Base-by-base conservation (phyloP, 1,140 invertebrate genomes). In the Tribolium madens region DNA sequence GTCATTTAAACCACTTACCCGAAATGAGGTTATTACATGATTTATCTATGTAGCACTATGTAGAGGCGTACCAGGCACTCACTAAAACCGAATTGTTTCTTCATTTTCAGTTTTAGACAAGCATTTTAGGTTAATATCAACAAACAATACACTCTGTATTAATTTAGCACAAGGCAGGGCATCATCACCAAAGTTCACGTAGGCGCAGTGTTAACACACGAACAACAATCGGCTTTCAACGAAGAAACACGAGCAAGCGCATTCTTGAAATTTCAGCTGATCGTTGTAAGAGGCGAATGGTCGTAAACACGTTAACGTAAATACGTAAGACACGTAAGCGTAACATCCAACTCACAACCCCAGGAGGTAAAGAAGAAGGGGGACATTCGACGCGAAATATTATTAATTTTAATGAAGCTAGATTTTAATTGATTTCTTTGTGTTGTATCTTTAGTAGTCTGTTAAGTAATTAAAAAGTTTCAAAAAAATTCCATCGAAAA, bases 111-210 rank as follows among this genome's bases (percentile, higher is more conserved):
- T 36, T 50, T 42, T 79, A 76, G 50, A 42, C 77, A 75, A 73
- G 60, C 72, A 53, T 81, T 83, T 82, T 79, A 81, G 81, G 81
- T 82, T 82, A 83, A 80, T 80, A 82, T 80, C 81, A 81, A 83
- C 81, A 83, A 83, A 83, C 77, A 78, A 80, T 81, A 81, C 80
- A 80, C 80, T 81, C 76, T 77, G 75, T 79, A 78, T 80, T 80
- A 82, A 78, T 83, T 81, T 76, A 78, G 80, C 77, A 79, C 79
- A 81, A 81, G 81, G 81, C 81, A 81, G 81, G 79, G 81, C 81
- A 33, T 33, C 57, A 33, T 21, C 52, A 21, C 26, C 57, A 64
- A 33, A 64, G 78, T 71, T 79, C 80, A 83, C 81, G 79, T 83
- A 80, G 79, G 79, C 81, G 80, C 80, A 83, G 33, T 52, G 57